A percentile compares a stretch with the other conserved stretches of the same genome.
phyloP scores from a whole-genome alignment of 2,888 invertebrate genomes.

The Stratiomys singularior region DNA sequence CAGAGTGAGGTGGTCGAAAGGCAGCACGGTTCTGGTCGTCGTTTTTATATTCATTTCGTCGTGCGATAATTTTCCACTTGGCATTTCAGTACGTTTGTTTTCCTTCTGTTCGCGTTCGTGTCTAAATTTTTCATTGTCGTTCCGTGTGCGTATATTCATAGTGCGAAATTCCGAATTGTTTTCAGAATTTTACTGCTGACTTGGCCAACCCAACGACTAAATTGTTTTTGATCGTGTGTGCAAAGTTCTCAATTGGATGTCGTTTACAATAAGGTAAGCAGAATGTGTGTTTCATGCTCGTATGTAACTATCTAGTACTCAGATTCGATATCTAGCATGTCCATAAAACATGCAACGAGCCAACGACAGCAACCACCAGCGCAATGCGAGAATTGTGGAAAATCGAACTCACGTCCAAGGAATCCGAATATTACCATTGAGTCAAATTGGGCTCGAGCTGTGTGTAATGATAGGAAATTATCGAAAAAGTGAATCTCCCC shows the following conservation, averaged over 20 bases:
- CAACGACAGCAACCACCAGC: not conserved
- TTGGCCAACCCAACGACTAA: not conserved
- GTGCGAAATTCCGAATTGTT: constrained; percentile 34
- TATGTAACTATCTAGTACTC: not conserved
- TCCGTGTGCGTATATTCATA: constrained; percentile 11
- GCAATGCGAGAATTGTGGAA: constrained; percentile 7
- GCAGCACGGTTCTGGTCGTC: constrained; percentile 28
- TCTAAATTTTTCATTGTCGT: constrained; percentile 3
- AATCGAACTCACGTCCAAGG: constrained; percentile 28
- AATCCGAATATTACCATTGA: constrained; percentile 19
- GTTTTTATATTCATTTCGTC: constrained; percentile 18
- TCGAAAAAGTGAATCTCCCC: constrained; percentile 33
- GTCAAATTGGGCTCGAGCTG: constrained; percentile 32
- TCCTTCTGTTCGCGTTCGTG: constrained; percentile 3
- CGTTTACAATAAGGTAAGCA: constrained; percentile 28
- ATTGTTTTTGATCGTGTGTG: constrained; percentile 11
- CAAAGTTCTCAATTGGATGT: constrained; percentile 12
- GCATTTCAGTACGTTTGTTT: constrained; percentile 26
- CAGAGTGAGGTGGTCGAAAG: constrained; percentile 22
- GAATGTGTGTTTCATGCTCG: not conserved
- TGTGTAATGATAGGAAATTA: not conserved
- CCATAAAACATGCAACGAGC: not conserved
- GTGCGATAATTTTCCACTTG: constrained; percentile 37
- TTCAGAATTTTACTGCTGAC: constrained; percentile 22
- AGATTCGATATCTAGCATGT: not conserved